phyloP scores from a whole-genome alignment of 1,140 invertebrate species.

The Drosophila lowei region DNA sequence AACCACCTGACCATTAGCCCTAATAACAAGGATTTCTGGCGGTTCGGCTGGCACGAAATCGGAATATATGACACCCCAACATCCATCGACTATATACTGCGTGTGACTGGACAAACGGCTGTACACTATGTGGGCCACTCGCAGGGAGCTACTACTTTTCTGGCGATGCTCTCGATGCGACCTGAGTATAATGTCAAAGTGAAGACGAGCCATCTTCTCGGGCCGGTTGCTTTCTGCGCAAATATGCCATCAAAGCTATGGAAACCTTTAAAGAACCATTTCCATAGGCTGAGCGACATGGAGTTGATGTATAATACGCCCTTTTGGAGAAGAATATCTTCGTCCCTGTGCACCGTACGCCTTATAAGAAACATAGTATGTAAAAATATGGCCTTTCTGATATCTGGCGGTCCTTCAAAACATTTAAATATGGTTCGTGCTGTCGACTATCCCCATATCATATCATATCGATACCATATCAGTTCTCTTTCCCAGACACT shows the following conservation, averaged over 20 bases:
- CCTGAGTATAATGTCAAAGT: constrained; percentile 14
- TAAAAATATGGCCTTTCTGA: not conserved
- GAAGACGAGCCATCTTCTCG: constrained; percentile 1
- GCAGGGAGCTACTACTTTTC: constrained; percentile 18
- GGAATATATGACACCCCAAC: constrained; percentile 15
- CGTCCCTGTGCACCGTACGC: too few species aligned
- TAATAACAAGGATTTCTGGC: constrained; percentile 3
- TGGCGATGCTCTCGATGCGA: constrained; percentile 10
- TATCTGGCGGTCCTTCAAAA: not conserved
- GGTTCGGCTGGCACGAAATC: constrained; percentile 28
- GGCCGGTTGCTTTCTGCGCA: not conserved
- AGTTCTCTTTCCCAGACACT: not conserved
- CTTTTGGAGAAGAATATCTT: too few species aligned
- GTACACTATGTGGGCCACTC: constrained; percentile 34
- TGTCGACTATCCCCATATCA: too few species aligned
- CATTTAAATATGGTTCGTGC: not conserved
- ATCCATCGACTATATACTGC: constrained; percentile 13
- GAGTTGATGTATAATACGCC: not conserved
- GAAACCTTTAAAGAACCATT: too few species aligned
- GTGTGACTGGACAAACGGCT: not conserved
- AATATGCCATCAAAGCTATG: not conserved
- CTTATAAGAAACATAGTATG: not conserved
- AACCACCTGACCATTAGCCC: not conserved
- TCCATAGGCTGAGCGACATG: not conserved
- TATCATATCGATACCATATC: too few species aligned